Evolutionary conservation across 2,888 invertebrate genomes (phyloP), one percentile per base, ranked within the genome.

Genomic region (Erebia palarica): DNA sequence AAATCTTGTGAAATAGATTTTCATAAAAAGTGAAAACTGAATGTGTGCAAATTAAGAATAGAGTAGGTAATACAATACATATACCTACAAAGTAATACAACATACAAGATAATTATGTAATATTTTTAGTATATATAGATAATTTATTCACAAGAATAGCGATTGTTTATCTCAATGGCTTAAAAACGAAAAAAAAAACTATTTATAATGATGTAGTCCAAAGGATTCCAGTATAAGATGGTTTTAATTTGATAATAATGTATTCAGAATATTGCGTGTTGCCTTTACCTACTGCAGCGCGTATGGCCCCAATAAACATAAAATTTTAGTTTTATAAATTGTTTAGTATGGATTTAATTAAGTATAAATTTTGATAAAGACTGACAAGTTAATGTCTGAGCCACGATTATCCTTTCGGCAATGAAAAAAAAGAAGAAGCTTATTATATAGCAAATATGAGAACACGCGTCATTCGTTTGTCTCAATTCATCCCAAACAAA

Each of bases 401-500:
- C 86, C 86, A 86, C 86, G 86, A 80, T 85, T 83, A 81, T 83
- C 83, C 81, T 80, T 79, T 83, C 82, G 75, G 78, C 79, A 77
- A 78, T 78, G 82, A 82, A 82, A 27, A 84, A 75, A 77, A 79
- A 79, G 75, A 76, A 71, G 72, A 72, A 73, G 79, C 79, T 80
- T 82, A 81, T 80, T 81, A 81, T 83, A 84, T 81, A 84, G 81
- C 82, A 78, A 80, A 84, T 88, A 87, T 81, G 82, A 84, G 80
- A 83, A 84, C 89, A 88, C 85, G 84, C 86, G 88, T 87, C 87
- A 85, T 84, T 83, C 84, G 83, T 85, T 87, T 87, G 85, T 89
- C 83, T 86, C 82, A 86, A 88, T 87, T 86, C 80, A 78, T 81
- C 81, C 83, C 81, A 82, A 84, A 87, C 84, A 87, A 90, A 89